phyloP scores from a whole-genome alignment of 35 echinoderm and acorn worm genomes.

The Diadema setosum region DNA sequence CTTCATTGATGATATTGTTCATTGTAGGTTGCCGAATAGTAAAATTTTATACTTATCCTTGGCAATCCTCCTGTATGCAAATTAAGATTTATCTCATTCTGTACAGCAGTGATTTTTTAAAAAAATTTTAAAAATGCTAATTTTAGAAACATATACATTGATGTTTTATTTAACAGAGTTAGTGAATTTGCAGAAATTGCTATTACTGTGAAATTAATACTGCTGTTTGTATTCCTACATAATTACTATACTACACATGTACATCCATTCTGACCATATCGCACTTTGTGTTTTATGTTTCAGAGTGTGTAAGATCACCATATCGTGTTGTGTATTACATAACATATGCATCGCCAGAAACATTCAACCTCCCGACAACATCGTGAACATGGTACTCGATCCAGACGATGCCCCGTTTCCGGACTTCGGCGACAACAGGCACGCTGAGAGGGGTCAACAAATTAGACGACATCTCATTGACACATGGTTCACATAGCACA shows the following conservation, averaged over 20 bases:
- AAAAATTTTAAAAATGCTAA: too few relatives aligned
- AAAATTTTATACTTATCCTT: too few relatives aligned
- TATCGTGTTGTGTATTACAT: not conserved
- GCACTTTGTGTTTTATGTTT: too few relatives aligned
- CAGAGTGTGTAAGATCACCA: not conserved
- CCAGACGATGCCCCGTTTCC: not conserved
- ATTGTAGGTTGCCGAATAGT: too few relatives aligned
- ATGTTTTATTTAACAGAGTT: not conserved
- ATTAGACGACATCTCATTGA: not conserved
- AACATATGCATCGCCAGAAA: not conserved
- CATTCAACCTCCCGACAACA: not conserved
- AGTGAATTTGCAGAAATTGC: not conserved
- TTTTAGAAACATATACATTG: not conserved
- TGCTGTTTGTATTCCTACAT: too few relatives aligned
- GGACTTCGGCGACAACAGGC: not conserved
- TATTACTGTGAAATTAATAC: too few relatives aligned
- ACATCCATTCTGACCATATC: too few relatives aligned
- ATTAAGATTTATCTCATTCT: too few relatives aligned
- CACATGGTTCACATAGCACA: not conserved
- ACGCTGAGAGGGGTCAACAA: not conserved
- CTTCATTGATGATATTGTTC: too few relatives aligned
- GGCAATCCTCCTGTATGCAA: too few relatives aligned
- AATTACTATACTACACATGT: too few relatives aligned
- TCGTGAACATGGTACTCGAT: not conserved
- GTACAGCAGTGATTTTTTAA: too few relatives aligned